Percentiles rank a stretch among this genome's conserved stretches.
Evolutionary conservation across 2,797 vertebrate genomes (phyloP).

Genomic region (Tenualosa thibaudeaui): DNA sequence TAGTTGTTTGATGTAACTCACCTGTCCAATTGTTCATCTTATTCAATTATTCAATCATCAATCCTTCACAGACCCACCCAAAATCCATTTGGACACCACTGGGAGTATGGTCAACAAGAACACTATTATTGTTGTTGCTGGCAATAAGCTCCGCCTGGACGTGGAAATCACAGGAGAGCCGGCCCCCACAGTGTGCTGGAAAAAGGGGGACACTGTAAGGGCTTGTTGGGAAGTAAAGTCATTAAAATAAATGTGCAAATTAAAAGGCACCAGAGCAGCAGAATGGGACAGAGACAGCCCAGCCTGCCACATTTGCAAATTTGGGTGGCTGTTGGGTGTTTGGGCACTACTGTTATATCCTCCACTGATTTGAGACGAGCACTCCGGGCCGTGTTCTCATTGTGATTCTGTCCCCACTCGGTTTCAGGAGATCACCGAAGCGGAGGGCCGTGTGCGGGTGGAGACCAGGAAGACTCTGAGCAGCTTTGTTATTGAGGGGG

Average conservation of each 20-base stretch:
- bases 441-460: conserved; percentile 77
- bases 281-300: background rate
- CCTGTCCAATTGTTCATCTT: background rate
- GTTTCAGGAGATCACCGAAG: conserved; percentile 67
- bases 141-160: conserved; percentile 88
- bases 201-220: conserved; percentile 74
- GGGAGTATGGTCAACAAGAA: conserved; percentile 73
- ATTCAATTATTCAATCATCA: background rate
- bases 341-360: background rate
- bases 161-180: conserved; percentile 89
- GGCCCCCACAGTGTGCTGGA: conserved; percentile 80
- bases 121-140: conserved; percentile 84
- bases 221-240: conserved; percentile 10
- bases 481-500: conserved; percentile 88
- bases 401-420: background rate
- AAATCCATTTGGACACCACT: conserved; percentile 87
- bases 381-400: background rate
- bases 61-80: conserved; percentile 80
- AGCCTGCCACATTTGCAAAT: background rate
- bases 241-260: background rate
- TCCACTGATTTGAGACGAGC: background rate
- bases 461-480: conserved; percentile 75
- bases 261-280: background rate
- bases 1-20: background rate
- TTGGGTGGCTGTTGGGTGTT: background rate